Conservation (phyloP, 1,140 invertebrate genomes). For the Rhagoletis pomonella region DNA sequence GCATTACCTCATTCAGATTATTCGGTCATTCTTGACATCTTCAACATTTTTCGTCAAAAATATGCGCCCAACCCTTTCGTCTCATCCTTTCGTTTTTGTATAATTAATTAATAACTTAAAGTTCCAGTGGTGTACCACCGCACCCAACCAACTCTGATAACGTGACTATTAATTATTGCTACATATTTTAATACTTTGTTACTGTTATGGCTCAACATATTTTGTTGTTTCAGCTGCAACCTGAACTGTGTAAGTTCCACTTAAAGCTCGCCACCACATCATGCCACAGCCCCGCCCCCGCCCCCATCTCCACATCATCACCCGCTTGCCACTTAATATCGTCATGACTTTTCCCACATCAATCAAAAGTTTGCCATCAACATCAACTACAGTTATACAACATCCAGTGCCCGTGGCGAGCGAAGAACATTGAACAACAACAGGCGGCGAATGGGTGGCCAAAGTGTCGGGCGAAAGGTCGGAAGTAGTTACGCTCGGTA, state of each 20-base stretch:
- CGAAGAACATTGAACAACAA: neutral
- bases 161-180: neutral
- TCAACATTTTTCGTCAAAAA: neutral
- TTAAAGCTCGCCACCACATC: neutral
- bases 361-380: slow-evolving; percentile 55
- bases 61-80: too few relatives aligned
- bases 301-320: neutral
- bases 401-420: slow-evolving; percentile 23
- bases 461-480: neutral
- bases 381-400: slow-evolving; percentile 51
- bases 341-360: slow-evolving; percentile 54
- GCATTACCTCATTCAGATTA: neutral
- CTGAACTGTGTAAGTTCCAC: neutral
- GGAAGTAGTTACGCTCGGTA: neutral
- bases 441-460: neutral
- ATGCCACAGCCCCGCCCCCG: neutral
- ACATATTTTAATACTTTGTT: neutral
- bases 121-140: neutral
- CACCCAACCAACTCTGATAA: neutral
- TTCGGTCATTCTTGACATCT: neutral
- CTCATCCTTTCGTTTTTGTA: neutral
- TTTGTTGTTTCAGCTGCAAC: neutral
- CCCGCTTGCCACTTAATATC: slow-evolving; percentile 41
- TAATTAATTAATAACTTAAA: slow-evolving; percentile 37
- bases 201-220: neutral